Percentiles rank a stretch among this genome's conserved stretches.
Evolutionary conservation across 2,113 vertebrate genomes (phyloP).

Genomic region (Nestor notabilis): DNA sequence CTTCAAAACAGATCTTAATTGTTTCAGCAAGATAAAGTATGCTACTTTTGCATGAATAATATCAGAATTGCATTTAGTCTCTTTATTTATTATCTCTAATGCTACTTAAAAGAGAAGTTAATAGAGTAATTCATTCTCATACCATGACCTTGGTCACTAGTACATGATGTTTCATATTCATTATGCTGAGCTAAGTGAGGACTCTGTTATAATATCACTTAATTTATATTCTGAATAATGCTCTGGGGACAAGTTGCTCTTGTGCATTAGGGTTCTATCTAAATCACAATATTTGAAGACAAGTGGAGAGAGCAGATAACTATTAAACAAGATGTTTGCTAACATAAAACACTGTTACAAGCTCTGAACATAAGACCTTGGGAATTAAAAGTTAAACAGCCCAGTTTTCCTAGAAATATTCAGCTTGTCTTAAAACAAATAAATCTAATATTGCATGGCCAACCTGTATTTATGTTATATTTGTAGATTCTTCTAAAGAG

Average conservation of each 20-base stretch:
- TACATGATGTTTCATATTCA: slow-evolving; percentile 94
- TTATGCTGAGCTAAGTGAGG: slow-evolving; percentile 89
- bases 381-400: slow-evolving; percentile 18
- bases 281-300: slow-evolving; percentile 92
- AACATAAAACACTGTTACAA: slow-evolving; percentile 76
- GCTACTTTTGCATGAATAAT: slow-evolving; percentile 79
- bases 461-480: not conserved
- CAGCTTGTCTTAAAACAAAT: not conserved
- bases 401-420: not conserved
- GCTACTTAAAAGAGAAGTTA: slow-evolving; percentile 93
- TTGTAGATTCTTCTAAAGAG: not conserved
- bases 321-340: slow-evolving; percentile 81
- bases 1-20: slow-evolving; percentile 70
- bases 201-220: slow-evolving; percentile 93
- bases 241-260: slow-evolving; percentile 87
- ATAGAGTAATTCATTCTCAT: slow-evolving; percentile 94
- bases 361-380: slow-evolving; percentile 43
- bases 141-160: slow-evolving; percentile 90
- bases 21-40: slow-evolving; percentile 76
- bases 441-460: not conserved
- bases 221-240: slow-evolving; percentile 94
- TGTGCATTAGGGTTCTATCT: slow-evolving; percentile 82
- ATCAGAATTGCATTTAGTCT: slow-evolving; percentile 74
- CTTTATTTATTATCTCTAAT: slow-evolving; percentile 93
- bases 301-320: slow-evolving; percentile 86